Evolutionary conservation across 2,113 vertebrate genomes (phyloP).

Genomic region (Acrocephalus kingi): DNA sequence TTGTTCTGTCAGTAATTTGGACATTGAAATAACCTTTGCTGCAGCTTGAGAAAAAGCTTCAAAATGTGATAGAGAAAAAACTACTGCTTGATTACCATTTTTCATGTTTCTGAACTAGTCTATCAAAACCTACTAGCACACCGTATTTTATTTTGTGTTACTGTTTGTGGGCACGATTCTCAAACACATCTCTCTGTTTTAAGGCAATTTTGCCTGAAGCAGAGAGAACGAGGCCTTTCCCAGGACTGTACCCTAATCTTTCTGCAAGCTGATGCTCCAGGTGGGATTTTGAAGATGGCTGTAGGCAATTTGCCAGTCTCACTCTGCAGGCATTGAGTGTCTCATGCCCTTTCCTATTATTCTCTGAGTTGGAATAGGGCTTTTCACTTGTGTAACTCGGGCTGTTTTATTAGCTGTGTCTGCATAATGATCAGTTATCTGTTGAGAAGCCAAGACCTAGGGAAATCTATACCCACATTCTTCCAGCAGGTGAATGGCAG

Average conservation of each 20-base stretch:
- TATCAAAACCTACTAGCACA: not conserved
- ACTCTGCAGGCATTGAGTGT: not conserved
- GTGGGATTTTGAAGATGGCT: not conserved
- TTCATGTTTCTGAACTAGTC: not conserved
- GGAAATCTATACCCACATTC: constrained; percentile 12
- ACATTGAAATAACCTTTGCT: not conserved
- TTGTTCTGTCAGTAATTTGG: not conserved
- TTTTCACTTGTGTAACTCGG: not conserved
- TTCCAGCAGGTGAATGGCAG: constrained; percentile 40
- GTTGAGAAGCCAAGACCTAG: not conserved
- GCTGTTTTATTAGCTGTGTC: not conserved
- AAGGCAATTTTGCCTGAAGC: not conserved
- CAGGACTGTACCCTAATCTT: not conserved
- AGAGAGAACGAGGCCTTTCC: not conserved
- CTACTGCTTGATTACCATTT: not conserved
- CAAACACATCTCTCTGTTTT: not conserved
- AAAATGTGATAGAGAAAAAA: not conserved
- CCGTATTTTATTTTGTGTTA: not conserved
- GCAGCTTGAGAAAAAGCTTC: not conserved
- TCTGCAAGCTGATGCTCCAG: constrained; percentile 36
- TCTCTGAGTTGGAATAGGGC: not conserved
- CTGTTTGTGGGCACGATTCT: not conserved
- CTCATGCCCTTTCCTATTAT: constrained; percentile 8
- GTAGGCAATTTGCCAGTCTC: not conserved
- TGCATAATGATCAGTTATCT: constrained; percentile 32